Percentiles rank a stretch among this genome's conserved stretches.
Evolutionary conservation across 2,888 invertebrate genomes (phyloP).

Genomic region (Salpingus planirostris): DNA sequence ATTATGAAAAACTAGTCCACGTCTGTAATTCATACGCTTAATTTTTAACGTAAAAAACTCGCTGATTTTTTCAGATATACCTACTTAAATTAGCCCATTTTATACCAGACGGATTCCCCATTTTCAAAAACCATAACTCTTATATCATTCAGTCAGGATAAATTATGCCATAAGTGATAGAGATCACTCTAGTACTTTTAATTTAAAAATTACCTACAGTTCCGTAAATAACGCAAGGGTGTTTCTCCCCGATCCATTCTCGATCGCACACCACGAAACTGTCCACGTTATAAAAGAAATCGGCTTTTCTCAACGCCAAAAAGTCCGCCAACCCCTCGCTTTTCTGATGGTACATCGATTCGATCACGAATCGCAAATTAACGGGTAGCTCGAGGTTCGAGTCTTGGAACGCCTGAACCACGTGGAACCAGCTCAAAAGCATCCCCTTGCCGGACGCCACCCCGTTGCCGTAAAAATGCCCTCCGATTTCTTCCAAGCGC

Average conservation of each 20-base stretch:
- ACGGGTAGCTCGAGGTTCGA: constrained; percentile 37
- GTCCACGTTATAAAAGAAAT: constrained; percentile 37
- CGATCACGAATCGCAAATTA: constrained; percentile 41
- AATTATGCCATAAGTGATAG: no score
- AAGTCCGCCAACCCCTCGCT: constrained; percentile 38
- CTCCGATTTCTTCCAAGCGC: constrained; percentile 32
- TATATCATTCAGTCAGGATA: no score
- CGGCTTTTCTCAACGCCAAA: constrained; percentile 29
- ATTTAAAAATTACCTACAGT: no score
- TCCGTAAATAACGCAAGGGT: constrained; percentile 42
- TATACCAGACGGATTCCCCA: no score
- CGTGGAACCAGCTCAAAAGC: constrained; percentile 40
- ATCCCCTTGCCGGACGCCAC: constrained; percentile 40
- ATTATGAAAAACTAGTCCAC: no score
- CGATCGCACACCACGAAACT: constrained; percentile 38
- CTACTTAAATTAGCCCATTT: no score
- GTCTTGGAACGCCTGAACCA: constrained; percentile 34
- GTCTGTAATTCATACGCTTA: no score
- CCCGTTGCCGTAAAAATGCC: constrained; percentile 38
- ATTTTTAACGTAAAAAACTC: no score
- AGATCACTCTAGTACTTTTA: constrained; percentile 24
- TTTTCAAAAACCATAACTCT: no score
- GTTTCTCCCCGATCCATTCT: constrained; percentile 41
- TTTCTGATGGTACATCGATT: constrained; percentile 38
- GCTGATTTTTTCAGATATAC: no score